A percentile compares a stretch with the other conserved stretches of the same genome.
These are phyloP conservation scores for Tichodroma muraria DNA, from an alignment of 2,113 vertebrate genomes.

Conservation along the genomic window DNA sequence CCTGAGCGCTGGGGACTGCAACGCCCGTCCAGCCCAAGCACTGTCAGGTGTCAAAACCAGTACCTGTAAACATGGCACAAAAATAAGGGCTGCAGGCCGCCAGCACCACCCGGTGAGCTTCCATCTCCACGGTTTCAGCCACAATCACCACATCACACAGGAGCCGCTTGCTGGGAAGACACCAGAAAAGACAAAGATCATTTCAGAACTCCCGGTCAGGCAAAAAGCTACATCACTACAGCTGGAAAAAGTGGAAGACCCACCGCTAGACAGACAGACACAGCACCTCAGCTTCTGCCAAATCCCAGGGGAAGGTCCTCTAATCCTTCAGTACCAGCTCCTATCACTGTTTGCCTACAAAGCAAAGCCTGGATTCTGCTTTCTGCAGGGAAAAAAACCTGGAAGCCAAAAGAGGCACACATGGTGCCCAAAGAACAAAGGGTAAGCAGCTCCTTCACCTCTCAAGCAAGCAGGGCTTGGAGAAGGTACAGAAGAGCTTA, in stretches of 20 bases:
- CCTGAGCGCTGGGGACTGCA: not conserved
- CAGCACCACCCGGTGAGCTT: slow-evolving; percentile 90
- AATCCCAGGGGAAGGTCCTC: not conserved
- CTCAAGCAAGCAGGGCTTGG: not conserved
- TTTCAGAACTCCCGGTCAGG: not conserved
- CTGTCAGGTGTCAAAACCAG: not conserved
- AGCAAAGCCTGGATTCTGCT: not conserved
- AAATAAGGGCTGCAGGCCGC: slow-evolving; percentile 96
- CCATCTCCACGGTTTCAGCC: slow-evolving; percentile 85
- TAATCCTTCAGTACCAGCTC: not conserved
- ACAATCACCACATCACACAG: slow-evolving; percentile 95
- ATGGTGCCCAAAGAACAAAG: not conserved
- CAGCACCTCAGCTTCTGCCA: not conserved
- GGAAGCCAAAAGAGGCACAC: not conserved
- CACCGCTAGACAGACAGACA: not conserved
- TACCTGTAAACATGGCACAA: slow-evolving; percentile 98
- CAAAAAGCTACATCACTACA: not conserved
- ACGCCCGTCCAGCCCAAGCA: fast-evolving
- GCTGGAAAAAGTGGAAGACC: not conserved
- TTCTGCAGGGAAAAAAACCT: not conserved
- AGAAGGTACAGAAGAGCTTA: not conserved
- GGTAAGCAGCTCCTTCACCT: not conserved
- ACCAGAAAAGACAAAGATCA: slow-evolving; percentile 35
- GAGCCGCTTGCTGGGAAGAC: slow-evolving; percentile 82
- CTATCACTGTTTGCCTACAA: not conserved